Conservation (phyloP, 2,888 invertebrate species). For the Andricus quercusramuli region DNA sequence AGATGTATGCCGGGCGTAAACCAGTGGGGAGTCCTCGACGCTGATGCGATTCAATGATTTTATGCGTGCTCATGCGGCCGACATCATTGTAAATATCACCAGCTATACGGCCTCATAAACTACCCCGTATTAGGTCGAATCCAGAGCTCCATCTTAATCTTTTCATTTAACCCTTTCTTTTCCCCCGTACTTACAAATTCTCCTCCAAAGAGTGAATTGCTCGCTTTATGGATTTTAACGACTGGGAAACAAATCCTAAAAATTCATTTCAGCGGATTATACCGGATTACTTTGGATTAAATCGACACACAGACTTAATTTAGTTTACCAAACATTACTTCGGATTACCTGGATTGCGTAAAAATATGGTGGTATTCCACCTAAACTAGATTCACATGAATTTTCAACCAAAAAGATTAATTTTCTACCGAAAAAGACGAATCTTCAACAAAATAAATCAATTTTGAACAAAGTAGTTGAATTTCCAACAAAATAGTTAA, state of each 20-base stretch:
- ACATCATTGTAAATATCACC: slow-evolving; percentile 76
- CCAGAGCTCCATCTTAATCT: slow-evolving; percentile 59
- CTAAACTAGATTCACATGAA: too few species aligned
- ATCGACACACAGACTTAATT: too few species aligned
- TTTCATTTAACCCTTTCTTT: slow-evolving; percentile 20
- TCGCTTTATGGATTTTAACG: background rate
- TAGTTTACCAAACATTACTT: too few species aligned
- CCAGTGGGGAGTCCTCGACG: slow-evolving; percentile 73
- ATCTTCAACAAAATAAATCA: too few species aligned
- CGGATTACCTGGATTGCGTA: too few species aligned
- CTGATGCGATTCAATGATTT: slow-evolving; percentile 65
- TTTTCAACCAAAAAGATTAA: too few species aligned
- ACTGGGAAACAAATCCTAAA: background rate
- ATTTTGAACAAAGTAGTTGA: too few species aligned
- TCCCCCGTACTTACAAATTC: background rate
- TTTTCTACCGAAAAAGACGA: too few species aligned
- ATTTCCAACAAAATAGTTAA: too few species aligned
- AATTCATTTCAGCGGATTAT: too few species aligned
- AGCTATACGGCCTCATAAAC: slow-evolving; percentile 75
- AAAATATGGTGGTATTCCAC: too few species aligned
- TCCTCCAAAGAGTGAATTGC: background rate
- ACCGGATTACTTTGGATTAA: too few species aligned
- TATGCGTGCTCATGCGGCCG: slow-evolving; percentile 63
- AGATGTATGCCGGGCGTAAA: slow-evolving; percentile 72
- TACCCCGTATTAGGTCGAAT: slow-evolving; percentile 66